Evolutionary conservation across 2,888 invertebrate genomes (phyloP), one percentile per base, ranked within the genome.

Genomic region (Acronicta aceris): DNA sequence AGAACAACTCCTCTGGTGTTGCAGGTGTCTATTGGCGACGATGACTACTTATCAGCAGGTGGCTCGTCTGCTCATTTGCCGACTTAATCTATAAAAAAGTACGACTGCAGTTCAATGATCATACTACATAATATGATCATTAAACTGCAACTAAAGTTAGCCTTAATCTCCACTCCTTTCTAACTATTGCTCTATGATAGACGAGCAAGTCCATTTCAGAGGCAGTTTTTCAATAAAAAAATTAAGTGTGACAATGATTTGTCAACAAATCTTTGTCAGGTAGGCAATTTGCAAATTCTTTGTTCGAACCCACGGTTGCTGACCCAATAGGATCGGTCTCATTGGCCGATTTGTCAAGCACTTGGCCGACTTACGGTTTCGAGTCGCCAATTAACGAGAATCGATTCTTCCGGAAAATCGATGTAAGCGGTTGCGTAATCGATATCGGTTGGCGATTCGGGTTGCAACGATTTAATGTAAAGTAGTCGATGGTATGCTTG

Each of bases 381-480:
- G 79, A 81, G 67, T 84, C 76, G 81, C 79, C 83, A 84, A 87
- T 89, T 87, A 86, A 80, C 66, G 72, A 76, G 82, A 88, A 88
- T 87, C 82, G 89, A 87, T 87, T 89, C 83, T 86, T 88, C 89
- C 88, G 89, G 86, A 88, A 88, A 91, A 91, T 90, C 87, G 82
- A 86, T 86, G 80, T 82, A 67, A 82, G 66, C 73, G 74, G 67
- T 91, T 90, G 71, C 81, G 81, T 87, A 88, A 91, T 81, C 74
- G 67, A 67, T 52, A 56, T 67, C 62, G 43, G 49, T 21, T 56
- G 60, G 60, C 63, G 13, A 25, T 52, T 69, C 48, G 30, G 30
- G 60, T 70, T 58, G 49, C 47, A 45, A 25, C 51, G 36, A 27
- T 38, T 69, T 60, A 36, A 9, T 40, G 45, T 57, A 21, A 53